Conservation (phyloP, 1,140 invertebrate genomes). For the Sitophilus oryzae region DNA sequence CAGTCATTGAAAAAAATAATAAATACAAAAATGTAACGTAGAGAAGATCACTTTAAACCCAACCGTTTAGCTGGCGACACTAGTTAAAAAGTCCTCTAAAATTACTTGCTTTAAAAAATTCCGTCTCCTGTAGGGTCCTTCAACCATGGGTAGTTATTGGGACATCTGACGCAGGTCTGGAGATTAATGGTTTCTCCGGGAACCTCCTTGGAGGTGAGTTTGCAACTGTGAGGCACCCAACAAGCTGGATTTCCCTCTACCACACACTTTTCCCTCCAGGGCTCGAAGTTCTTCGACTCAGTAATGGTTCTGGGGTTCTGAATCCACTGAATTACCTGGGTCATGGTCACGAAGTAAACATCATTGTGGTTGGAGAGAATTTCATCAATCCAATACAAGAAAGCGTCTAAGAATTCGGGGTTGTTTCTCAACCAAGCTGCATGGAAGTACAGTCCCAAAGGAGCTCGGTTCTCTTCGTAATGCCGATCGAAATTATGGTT, state of each 20-base stretch:
- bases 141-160: slow-evolving; percentile 90
- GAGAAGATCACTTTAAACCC: slow-evolving; percentile 36
- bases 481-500: slow-evolving; percentile 94
- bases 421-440: slow-evolving; percentile 94
- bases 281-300: slow-evolving; percentile 85
- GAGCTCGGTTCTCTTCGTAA: slow-evolving; percentile 89
- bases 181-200: slow-evolving; percentile 89
- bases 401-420: slow-evolving; percentile 86
- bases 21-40: slow-evolving; percentile 36
- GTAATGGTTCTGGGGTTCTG: slow-evolving; percentile 81
- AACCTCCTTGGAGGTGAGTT: slow-evolving; percentile 84
- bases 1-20: slow-evolving; percentile 37
- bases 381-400: slow-evolving; percentile 93
- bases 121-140: slow-evolving; percentile 89
- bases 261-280: slow-evolving; percentile 88
- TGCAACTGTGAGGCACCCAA: slow-evolving; percentile 85
- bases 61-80: slow-evolving; percentile 20
- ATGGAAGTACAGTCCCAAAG: slow-evolving; percentile 91
- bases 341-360: slow-evolving; percentile 97
- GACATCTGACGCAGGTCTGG: slow-evolving; percentile 88
- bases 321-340: slow-evolving; percentile 95
- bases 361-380: slow-evolving; percentile 81
- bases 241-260: slow-evolving; percentile 74
- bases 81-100: slow-evolving; percentile 25
- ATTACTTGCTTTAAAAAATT: slow-evolving; percentile 47